These are phyloP conservation scores for Mormyrops boulengeri DNA, from an alignment of 2,797 vertebrate genomes.

Conservation along the genomic window DNA sequence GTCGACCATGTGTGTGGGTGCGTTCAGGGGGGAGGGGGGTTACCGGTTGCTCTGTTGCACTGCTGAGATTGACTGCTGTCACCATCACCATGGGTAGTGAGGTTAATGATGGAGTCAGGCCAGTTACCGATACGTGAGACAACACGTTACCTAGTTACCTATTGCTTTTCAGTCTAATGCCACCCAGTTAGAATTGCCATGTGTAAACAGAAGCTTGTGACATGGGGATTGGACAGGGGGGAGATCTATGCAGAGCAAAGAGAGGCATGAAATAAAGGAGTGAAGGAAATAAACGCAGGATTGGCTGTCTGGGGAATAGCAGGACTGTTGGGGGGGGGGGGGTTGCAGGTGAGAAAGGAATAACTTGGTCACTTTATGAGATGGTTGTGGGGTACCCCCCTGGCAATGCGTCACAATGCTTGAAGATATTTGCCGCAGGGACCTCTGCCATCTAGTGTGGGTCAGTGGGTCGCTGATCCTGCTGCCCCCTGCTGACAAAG, in stretches of 20 bases:
- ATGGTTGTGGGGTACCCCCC: not conserved
- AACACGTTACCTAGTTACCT: not conserved
- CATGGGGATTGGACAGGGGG: not conserved
- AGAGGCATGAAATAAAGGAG: not conserved
- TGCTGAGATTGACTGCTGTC: not conserved
- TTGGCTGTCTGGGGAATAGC: not conserved
- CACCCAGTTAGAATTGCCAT: not conserved
- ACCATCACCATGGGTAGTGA: not conserved
- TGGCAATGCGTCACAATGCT: not conserved
- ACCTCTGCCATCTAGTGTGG: not conserved
- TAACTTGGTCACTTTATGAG: not conserved
- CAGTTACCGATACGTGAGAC: not conserved
- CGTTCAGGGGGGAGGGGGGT: not conserved
- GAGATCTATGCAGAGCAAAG: not conserved
- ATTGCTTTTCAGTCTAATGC: not conserved
- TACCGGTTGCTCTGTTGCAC: not conserved
- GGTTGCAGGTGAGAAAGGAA: not conserved
- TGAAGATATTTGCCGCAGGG: not conserved
- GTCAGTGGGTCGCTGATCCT: not conserved
- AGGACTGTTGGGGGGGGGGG: not conserved
- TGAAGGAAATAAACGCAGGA: not conserved
- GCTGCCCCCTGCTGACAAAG: not conserved
- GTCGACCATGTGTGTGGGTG: not conserved
- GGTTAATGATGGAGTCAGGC: not conserved
- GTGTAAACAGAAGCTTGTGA: not conserved